phyloP scores from a whole-genome alignment of 2,797 vertebrate genomes.

The Etheostoma nigrum region DNA sequence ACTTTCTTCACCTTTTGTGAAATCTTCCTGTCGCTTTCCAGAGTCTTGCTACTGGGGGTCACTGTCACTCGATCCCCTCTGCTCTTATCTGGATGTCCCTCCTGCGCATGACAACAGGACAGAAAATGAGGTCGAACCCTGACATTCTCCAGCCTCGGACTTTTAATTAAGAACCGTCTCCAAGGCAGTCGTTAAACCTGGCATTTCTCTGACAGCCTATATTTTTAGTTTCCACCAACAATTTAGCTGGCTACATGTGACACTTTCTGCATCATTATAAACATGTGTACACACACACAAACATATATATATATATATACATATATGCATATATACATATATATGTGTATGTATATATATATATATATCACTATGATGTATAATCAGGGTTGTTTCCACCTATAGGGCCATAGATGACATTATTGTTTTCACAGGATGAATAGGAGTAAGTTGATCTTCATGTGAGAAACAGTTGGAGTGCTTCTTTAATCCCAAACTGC shows the following conservation, averaged over 20 bases:
- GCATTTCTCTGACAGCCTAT: conserved; percentile 47
- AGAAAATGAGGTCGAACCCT: conserved; percentile 58
- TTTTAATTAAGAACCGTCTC: conserved; percentile 58
- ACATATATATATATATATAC: not conserved
- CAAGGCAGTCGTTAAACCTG: conserved; percentile 48
- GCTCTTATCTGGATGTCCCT: conserved; percentile 76
- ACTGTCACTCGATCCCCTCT: conserved; percentile 82
- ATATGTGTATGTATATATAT: not conserved
- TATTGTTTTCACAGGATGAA: too few relatives aligned
- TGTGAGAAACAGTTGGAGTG: too few relatives aligned
- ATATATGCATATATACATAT: too few relatives aligned
- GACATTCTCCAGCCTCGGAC: conserved; percentile 58
- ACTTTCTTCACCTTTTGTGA: conserved; percentile 65
- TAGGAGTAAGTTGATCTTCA: not conserved
- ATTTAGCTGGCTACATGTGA: conserved; percentile 1
- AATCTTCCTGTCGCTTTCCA: conserved; percentile 75
- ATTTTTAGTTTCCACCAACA: conserved; percentile 59
- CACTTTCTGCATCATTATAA: conserved; percentile 1
- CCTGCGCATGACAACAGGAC: conserved; percentile 80
- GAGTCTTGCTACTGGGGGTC: conserved; percentile 80
- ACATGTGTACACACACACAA: too few relatives aligned
- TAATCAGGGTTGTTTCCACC: not conserved
- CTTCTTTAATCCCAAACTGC: too few relatives aligned
- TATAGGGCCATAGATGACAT: too few relatives aligned
- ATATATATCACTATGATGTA: not conserved